phyloP scores from a whole-genome alignment of 2,797 vertebrate genomes.

The Lagorchestes hirsutus region DNA sequence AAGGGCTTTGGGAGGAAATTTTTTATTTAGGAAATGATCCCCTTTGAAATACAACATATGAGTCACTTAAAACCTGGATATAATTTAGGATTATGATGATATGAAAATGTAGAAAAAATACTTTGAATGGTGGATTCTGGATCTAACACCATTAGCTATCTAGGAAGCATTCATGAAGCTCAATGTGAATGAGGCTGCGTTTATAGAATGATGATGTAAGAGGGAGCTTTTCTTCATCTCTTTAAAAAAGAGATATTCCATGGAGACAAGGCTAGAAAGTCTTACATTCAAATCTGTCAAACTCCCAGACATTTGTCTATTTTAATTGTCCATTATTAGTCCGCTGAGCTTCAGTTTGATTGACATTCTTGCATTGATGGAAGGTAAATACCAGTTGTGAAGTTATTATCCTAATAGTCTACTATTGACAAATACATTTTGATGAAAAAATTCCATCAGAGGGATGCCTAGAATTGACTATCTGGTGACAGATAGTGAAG shows the following conservation, averaged over 20 bases:
- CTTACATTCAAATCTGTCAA: slow-evolving; percentile 10
- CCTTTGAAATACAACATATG: background rate
- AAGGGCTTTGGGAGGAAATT: background rate
- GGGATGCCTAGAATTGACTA: slow-evolving; percentile 15
- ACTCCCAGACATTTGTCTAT: slow-evolving; percentile 5
- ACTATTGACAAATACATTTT: slow-evolving; percentile 28
- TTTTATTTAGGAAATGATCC: background rate
- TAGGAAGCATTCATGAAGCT: background rate
- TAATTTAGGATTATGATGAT: slow-evolving; percentile 11
- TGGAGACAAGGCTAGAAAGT: slow-evolving; percentile 14
- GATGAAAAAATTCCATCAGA: slow-evolving; percentile 48
- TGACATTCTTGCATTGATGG: slow-evolving; percentile 39
- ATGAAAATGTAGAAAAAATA: background rate
- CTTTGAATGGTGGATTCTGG: slow-evolving; percentile 45
- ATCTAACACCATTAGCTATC: background rate
- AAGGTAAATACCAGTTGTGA: slow-evolving; percentile 35
- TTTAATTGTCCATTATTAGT: slow-evolving; percentile 26
- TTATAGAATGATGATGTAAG: background rate
- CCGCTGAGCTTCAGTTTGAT: slow-evolving; percentile 8
- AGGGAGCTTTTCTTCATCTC: slow-evolving; percentile 19
- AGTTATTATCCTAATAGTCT: slow-evolving; percentile 33
- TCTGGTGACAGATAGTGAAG: background rate
- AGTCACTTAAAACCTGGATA: background rate
- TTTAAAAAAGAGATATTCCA: background rate
- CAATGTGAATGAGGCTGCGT: background rate